A percentile compares a stretch with the other conserved stretches of the same genome.
These are phyloP conservation scores for Characodon lateralis DNA, from an alignment of 2,797 vertebrate genomes.

Conservation along the genomic window DNA sequence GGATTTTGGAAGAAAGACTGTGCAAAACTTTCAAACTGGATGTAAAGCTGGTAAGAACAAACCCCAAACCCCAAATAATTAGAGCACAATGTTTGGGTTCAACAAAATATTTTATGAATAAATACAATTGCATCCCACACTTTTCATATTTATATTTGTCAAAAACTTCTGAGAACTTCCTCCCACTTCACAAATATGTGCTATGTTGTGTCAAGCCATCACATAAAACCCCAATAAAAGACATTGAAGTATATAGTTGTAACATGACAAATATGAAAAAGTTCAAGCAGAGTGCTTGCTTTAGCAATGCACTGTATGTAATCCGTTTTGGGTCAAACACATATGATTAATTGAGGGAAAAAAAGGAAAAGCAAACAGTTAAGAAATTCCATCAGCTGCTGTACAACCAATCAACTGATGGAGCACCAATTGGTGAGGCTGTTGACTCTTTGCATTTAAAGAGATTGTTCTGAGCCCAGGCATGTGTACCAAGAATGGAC, in stretches of 20 bases:
- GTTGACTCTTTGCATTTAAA: slow-evolving; percentile 69
- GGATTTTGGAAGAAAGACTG: not conserved
- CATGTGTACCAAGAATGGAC: slow-evolving; percentile 68
- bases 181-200: not conserved
- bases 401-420: slow-evolving; percentile 63
- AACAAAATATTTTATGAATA: not conserved
- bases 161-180: not conserved
- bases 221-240: not conserved
- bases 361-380: slow-evolving; percentile 43
- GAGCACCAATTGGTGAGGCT: slow-evolving; percentile 56
- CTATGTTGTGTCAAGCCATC: not conserved
- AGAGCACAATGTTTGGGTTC: not conserved
- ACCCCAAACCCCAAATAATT: not conserved
- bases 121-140: not conserved
- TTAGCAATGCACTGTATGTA: slow-evolving; percentile 12
- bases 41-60: not conserved
- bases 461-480: slow-evolving; percentile 60
- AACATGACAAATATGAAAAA: not conserved
- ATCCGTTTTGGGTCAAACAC: slow-evolving; percentile 17
- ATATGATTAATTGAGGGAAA: slow-evolving; percentile 22
- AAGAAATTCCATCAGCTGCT: slow-evolving; percentile 52
- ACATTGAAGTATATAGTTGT: not conserved
- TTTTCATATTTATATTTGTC: not conserved
- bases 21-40: not conserved
- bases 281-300: not conserved